Evolutionary conservation across 2,797 vertebrate species (phyloP).

Genomic region (Smutsia gigantea): DNA sequence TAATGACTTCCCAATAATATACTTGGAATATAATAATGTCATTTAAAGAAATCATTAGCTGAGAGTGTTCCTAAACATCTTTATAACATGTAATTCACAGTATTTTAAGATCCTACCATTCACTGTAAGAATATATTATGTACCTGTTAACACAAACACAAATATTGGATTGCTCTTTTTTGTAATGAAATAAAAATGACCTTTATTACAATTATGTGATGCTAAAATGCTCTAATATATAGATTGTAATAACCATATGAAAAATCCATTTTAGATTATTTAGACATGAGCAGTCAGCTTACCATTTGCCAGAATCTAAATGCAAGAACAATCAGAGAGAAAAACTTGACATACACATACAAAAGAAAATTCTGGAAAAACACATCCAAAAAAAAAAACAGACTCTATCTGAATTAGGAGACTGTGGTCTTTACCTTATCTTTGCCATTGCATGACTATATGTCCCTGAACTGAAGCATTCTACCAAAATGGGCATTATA

Average conservation of each 20-base stretch:
- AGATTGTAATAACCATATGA: neutral
- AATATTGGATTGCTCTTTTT: neutral
- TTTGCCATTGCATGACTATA: neutral
- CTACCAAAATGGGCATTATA: neutral
- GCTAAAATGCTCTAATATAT: neutral
- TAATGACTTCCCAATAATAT: conserved; percentile 38
- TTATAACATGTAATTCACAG: neutral
- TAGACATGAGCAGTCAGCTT: conserved; percentile 15
- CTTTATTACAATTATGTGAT: neutral
- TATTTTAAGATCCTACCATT: conserved; percentile 12
- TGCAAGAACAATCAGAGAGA: conserved; percentile 9
- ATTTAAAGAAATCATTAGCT: neutral
- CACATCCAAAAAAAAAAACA: neutral
- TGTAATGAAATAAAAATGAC: conserved; percentile 36
- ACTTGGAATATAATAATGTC: neutral
- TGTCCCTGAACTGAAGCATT: neutral
- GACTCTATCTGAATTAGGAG: neutral
- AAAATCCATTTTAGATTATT: conserved; percentile 46
- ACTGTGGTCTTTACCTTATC: neutral
- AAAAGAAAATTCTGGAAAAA: conserved; percentile 32
- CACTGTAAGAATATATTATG: neutral
- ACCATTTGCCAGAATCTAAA: conserved; percentile 9
- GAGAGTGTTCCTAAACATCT: conserved; percentile 14
- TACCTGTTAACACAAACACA: neutral
- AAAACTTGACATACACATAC: neutral